Evolutionary conservation across 2,113 vertebrate genomes (phyloP).

Genomic region (Poeciliopsis prolifica): DNA sequence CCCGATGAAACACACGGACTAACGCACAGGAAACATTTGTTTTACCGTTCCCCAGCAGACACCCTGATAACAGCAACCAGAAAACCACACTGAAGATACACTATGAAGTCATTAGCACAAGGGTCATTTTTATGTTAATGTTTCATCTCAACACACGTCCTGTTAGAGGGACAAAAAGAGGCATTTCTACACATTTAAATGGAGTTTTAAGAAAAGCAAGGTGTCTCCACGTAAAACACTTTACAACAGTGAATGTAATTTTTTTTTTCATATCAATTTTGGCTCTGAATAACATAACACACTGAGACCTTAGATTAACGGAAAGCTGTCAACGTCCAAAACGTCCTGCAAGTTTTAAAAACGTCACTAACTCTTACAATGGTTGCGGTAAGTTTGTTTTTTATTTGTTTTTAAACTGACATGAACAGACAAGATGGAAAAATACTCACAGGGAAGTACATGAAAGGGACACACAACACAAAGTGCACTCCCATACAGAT

Average conservation of each 20-base stretch:
- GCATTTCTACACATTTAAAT: neutral
- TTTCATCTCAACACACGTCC: neutral
- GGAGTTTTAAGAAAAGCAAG: neutral
- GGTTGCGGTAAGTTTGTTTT: slow-evolving; percentile 15
- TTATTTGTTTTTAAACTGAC: slow-evolving; percentile 2
- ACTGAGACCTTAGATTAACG: neutral
- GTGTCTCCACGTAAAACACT: neutral
- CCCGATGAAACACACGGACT: slow-evolving; percentile 47
- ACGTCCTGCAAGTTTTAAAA: neutral
- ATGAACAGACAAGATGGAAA: slow-evolving; percentile 20
- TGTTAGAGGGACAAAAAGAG: neutral
- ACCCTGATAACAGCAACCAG: slow-evolving; percentile 19
- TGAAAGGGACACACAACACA: slow-evolving; percentile 32
- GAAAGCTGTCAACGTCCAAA: neutral
- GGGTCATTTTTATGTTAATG: neutral
- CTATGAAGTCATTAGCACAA: neutral
- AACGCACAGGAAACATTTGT: slow-evolving; percentile 51
- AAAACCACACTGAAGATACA: neutral
- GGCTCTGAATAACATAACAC: neutral
- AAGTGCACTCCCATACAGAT: slow-evolving; percentile 1
- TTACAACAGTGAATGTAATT: no score
- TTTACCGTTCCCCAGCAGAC: slow-evolving; percentile 14
- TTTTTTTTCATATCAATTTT: neutral
- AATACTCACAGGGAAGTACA: slow-evolving; percentile 25
- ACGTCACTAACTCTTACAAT: neutral